These are phyloP conservation scores for Megalurothrips usitatus DNA, from an alignment of 2,888 invertebrate genomes.

Conservation along the genomic window DNA sequence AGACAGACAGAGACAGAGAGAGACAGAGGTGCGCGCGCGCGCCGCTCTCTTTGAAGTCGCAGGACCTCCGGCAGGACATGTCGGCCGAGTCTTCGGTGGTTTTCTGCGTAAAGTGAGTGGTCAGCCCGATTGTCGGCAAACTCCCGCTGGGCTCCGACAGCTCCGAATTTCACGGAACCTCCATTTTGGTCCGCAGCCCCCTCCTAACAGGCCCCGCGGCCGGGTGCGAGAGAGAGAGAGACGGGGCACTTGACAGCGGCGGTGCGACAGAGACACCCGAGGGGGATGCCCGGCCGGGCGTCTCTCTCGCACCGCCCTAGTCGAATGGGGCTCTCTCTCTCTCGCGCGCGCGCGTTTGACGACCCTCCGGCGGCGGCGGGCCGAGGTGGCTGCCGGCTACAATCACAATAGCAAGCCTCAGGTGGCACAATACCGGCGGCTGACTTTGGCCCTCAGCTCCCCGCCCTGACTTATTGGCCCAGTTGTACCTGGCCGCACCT, in stretches of 20 bases:
- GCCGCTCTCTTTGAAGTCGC: background rate
- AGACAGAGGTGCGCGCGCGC: background rate
- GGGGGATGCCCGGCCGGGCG: too few species aligned
- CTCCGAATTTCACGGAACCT: constrained; percentile 24
- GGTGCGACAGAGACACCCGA: too few species aligned
- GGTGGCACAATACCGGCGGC: background rate
- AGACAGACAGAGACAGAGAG: background rate
- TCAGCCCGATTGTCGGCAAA: constrained; percentile 20
- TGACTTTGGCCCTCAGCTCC: too few species aligned
- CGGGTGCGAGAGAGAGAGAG: too few species aligned
- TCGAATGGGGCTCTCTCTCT: too few species aligned
- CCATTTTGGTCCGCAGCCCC: background rate
- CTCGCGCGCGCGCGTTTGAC: too few species aligned
- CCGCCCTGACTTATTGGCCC: too few species aligned
- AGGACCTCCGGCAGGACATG: constrained; percentile 4
- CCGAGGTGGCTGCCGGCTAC: background rate
- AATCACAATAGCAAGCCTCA: background rate
- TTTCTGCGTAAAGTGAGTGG: constrained; percentile 26
- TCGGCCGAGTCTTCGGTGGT: constrained; percentile 9
- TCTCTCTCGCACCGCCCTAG: too few species aligned
- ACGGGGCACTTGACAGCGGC: too few species aligned
- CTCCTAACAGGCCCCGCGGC: background rate
- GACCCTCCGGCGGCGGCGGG: too few species aligned
- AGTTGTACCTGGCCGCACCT: too few species aligned
- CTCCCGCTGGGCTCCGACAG: constrained; percentile 18